Evolutionary conservation across 2,113 vertebrate genomes (phyloP), one percentile per base, ranked within the genome.

Genomic region (Megaceryle maxima): DNA sequence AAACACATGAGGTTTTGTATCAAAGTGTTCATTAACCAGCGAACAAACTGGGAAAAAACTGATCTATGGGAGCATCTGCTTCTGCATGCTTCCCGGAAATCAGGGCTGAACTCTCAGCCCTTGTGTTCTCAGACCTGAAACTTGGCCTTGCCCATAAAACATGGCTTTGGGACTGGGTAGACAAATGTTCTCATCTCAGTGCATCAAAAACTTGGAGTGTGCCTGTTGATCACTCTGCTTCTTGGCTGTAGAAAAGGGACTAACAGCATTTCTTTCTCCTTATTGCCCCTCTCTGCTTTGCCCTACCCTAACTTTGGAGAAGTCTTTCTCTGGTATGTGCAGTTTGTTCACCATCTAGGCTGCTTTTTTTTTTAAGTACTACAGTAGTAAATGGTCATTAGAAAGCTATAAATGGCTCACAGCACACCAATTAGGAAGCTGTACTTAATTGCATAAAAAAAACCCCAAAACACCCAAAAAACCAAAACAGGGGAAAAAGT

Each of bases 171-270:
- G 18, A 20, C 39, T 51, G 19, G 84, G 3, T 6, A 25, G 64
- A 87, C 25, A 67, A 92, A 70, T 16, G 16, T 26, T 62, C 5
- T 72, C 0, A 66, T 69, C 79, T 44, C 0, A 0, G 48, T 18
- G 28, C 53, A 35, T 77, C 1, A 0, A 73, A 39, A 67, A 55
- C 2, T 2, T 24, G 41, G 69, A 59, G 62, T 0, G 0, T 51
- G 76, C 31, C 13, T 26, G 67, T 88, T 43, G 35, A 46, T 83
- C 50, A 4, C 59, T 73, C 21, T 11, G 55, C 8, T 85, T 48
- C 50, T 79, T 66, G 29, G 79, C 48, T 73, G n/a, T 11, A 37
- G 50, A 3, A 77, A n/a, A 69, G 21, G 28, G 26, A 62, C 18
- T 19, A 31, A 16, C 28, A 24, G 9, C 17, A 33, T 64, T 82